Evolutionary conservation across 2,888 invertebrate species (phyloP), one percentile per base, ranked within the genome.

Genomic region (Alviniconcha strummeri): DNA sequence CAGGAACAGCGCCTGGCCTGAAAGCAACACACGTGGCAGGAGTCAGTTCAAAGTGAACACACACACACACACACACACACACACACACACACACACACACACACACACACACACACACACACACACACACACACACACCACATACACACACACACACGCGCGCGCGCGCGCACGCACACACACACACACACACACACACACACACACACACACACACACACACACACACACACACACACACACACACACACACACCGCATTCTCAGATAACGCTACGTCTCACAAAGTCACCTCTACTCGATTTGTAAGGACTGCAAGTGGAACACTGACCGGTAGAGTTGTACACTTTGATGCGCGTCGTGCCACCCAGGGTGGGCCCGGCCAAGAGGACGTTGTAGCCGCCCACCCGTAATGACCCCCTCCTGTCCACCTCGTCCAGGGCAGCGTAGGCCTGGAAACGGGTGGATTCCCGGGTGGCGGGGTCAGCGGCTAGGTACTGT

Each of bases 321-420:
- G 36, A 3, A 36, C 36, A 77, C 77, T 60, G 4, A 77, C 77
- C 36, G 0, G 67, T 69, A 13, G 19, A 4, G 54, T 79, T 80
- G 69, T 80, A 80, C 52, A 7, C 5, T 3, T 13, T 3, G 55
- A 80, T 80, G 69, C 17, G 54, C 3, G 52, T n/a, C 5, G 79
- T 80, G 67, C 64, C n/a, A 3, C 54, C 79, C 67, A 55, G 69
- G 69, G 69, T 80, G 54, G 79, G 79, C 19, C 69, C 79, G 9
- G 79, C 79, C 67, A 69, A 67, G 17, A 80, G 69, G 9, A 80
- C 69, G 69, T 80, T 80, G 67, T 80, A 80, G 11, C 79, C 79
- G 36, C 79, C 79, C 54, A 80, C 79, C 69, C 79, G 67, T 69
- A 80, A 54, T 5, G 67, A 54, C 19, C 79, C 79, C 55, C 4